Evolutionary conservation across 2,797 vertebrate genomes (phyloP).

Genomic region (Smutsia temminckii): DNA sequence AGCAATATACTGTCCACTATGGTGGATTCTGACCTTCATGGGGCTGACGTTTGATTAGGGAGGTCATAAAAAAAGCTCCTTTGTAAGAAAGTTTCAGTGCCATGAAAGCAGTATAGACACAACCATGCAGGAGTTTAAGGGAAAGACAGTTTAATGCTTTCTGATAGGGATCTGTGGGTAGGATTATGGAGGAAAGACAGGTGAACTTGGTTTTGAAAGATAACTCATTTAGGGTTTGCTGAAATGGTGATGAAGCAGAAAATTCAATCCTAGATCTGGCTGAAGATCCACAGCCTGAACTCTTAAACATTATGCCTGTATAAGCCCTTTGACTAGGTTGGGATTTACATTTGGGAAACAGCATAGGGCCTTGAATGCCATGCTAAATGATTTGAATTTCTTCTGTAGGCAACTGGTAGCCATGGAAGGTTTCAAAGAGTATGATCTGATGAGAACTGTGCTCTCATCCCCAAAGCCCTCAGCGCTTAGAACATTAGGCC

Average conservation of each 20-base stretch:
- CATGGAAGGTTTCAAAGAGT: background rate
- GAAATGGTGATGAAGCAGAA: conserved; percentile 10
- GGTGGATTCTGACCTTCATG: background rate
- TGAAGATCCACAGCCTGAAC: background rate
- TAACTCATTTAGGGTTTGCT: conserved; percentile 26
- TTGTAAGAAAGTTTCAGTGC: background rate
- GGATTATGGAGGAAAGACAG: background rate
- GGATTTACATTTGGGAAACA: background rate
- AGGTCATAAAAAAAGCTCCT: background rate
- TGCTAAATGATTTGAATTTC: conserved; percentile 15
- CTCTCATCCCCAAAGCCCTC: background rate
- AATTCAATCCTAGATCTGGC: conserved; percentile 22
- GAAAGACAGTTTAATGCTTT: background rate
- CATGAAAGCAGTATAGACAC: background rate
- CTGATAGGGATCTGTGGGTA: background rate
- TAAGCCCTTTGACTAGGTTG: background rate
- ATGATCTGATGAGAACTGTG: background rate
- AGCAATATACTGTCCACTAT: background rate
- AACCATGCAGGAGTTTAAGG: background rate
- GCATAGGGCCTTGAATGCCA: background rate
- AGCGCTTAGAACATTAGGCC: background rate
- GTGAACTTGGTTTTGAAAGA: conserved; percentile 15
- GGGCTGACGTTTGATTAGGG: background rate
- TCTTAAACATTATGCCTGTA: background rate
- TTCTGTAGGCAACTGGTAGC: conserved; percentile 16